phyloP scores from a whole-genome alignment of 2,113 vertebrate species.

The Malurus elegans region DNA sequence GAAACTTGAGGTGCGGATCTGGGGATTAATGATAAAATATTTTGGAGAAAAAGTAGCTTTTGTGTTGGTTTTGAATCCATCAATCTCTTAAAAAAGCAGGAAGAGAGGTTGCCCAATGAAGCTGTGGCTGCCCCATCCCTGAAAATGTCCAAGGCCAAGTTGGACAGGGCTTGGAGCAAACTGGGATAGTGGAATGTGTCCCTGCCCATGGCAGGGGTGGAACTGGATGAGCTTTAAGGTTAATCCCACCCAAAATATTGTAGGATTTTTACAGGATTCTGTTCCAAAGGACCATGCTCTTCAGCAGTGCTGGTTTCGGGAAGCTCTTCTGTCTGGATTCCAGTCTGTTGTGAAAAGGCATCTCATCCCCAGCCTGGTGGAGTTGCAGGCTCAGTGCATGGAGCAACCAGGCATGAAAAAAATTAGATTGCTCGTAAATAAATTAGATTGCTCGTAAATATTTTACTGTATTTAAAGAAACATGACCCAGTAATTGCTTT shows the following conservation, averaged over 20 bases:
- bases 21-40: neutral
- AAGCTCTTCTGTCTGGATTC: neutral
- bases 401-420: neutral
- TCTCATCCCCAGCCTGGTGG: neutral
- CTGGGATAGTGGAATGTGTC: neutral
- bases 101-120: neutral
- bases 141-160: neutral
- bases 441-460: neutral
- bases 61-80: neutral
- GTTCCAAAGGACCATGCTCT: neutral
- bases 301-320: neutral
- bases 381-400: neutral
- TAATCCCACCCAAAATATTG: neutral
- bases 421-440: neutral
- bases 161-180: fast-evolving
- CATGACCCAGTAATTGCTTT: neutral
- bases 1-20: neutral
- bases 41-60: neutral
- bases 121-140: neutral
- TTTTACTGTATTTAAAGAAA: neutral
- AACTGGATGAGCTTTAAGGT: neutral
- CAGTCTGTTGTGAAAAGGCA: neutral
- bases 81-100: neutral
- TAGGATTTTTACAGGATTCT: neutral
- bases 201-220: neutral